Conservation (phyloP, 2,888 invertebrate genomes). For the Hypomecis punctinalis region DNA sequence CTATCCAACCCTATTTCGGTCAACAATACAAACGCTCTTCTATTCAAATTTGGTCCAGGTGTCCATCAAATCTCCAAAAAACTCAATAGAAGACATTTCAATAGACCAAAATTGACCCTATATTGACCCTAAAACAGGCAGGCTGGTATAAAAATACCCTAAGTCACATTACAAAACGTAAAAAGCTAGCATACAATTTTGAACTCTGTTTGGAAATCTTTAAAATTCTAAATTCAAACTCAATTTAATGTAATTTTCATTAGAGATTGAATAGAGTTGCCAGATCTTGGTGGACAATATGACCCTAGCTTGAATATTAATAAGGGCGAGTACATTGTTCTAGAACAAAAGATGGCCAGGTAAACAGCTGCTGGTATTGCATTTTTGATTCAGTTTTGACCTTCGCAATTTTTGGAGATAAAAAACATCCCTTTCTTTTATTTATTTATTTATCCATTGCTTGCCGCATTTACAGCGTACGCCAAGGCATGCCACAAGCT, state of each 20-base stretch:
- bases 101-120: constrained; percentile 24
- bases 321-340: constrained; percentile 36
- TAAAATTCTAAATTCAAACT: constrained; percentile 1
- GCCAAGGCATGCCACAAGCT: no score
- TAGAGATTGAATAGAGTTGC: constrained; percentile 22
- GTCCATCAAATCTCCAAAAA: constrained; percentile 20
- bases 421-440: constrained; percentile 31
- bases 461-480: no score
- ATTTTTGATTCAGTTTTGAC: constrained; percentile 31
- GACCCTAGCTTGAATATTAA: constrained; percentile 26
- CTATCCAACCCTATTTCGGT: neutral
- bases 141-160: neutral
- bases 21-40: neutral
- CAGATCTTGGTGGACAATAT: constrained; percentile 29
- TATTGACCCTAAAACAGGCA: constrained; percentile 8
- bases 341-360: constrained; percentile 39
- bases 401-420: constrained; percentile 31
- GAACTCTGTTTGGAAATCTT: neutral
- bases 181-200: neutral
- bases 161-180: neutral
- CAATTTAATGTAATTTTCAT: neutral
- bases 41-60: constrained; percentile 25
- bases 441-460: no score
- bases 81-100: neutral
- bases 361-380: constrained; percentile 38